Evolutionary conservation across 2,888 invertebrate species (phyloP).

Genomic region (Eupithecia abbreviata): DNA sequence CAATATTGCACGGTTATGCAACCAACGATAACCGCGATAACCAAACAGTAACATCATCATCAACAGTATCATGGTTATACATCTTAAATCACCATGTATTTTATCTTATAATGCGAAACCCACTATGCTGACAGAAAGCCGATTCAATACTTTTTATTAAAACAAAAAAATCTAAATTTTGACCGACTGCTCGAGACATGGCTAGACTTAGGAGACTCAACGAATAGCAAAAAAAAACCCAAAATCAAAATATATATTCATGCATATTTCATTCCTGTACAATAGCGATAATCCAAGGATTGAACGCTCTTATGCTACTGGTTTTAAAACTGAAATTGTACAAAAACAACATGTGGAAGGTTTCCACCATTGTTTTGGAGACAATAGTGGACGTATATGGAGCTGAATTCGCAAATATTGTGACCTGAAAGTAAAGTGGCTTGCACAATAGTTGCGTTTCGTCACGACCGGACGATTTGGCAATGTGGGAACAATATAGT

Average conservation of each 20-base stretch:
- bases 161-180: too few species aligned
- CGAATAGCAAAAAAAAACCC: too few species aligned
- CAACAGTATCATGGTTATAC: constrained; percentile 33
- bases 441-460: constrained; percentile 44
- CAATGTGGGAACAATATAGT: constrained; percentile 30
- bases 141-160: background rate
- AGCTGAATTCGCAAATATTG: constrained; percentile 56
- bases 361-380: constrained; percentile 54
- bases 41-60: constrained; percentile 17
- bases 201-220: too few species aligned
- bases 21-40: constrained; percentile 36
- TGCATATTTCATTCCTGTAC: background rate
- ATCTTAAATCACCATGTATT: constrained; percentile 33
- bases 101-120: background rate
- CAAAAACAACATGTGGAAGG: constrained; percentile 18
- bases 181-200: too few species aligned
- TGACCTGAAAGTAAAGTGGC: constrained; percentile 41
- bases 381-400: constrained; percentile 58
- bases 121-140: background rate
- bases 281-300: background rate
- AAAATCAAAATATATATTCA: background rate
- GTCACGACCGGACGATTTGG: constrained; percentile 34
- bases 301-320: constrained; percentile 3
- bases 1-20: constrained; percentile 32
- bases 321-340: constrained; percentile 14